These are phyloP conservation scores for Crossaster papposus DNA, from an alignment of 53 echinoderm and acorn worm species.

Conservation along the genomic window DNA sequence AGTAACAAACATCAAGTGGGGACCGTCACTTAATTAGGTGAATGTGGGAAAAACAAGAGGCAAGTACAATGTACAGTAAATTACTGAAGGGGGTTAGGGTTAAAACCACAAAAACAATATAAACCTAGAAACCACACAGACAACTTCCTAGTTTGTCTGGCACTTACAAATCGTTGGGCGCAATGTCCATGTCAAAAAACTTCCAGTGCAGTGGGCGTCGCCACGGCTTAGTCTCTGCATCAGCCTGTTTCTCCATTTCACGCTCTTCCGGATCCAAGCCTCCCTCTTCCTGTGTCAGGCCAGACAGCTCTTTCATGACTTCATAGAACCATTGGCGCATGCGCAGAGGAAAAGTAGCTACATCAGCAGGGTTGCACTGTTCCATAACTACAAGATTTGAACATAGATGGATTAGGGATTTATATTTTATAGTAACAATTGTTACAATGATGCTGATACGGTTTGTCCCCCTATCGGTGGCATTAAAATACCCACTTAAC, in stretches of 20 bases:
- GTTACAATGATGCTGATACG: too few species aligned
- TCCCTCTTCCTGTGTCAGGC: constrained; percentile 53
- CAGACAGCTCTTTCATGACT: constrained; percentile 69
- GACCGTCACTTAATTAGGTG: too few species aligned
- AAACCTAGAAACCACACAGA: background rate
- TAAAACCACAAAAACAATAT: too few species aligned
- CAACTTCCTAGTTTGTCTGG: background rate
- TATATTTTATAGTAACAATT: too few species aligned
- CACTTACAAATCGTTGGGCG: constrained; percentile 71
- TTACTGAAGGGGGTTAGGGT: too few species aligned
- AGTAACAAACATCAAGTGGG: too few species aligned
- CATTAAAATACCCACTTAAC: too few species aligned
- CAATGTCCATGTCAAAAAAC: constrained; percentile 66
- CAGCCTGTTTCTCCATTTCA: constrained; percentile 36
- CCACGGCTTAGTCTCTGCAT: constrained; percentile 46
- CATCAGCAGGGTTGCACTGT: constrained; percentile 58
- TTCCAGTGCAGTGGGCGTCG: constrained; percentile 74
- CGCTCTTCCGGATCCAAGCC: constrained; percentile 64
- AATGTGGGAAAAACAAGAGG: too few species aligned
- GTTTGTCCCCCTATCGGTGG: background rate
- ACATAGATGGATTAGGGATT: too few species aligned
- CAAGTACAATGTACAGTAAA: too few species aligned
- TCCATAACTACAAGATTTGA: constrained; percentile 47
- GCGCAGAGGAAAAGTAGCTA: constrained; percentile 67
- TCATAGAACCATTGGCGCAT: constrained; percentile 73